A percentile compares a stretch with the other conserved stretches of the same genome.
Conservation (phyloP, 2,888 invertebrate genomes). For the Eudasyphora cyanicolor region DNA sequence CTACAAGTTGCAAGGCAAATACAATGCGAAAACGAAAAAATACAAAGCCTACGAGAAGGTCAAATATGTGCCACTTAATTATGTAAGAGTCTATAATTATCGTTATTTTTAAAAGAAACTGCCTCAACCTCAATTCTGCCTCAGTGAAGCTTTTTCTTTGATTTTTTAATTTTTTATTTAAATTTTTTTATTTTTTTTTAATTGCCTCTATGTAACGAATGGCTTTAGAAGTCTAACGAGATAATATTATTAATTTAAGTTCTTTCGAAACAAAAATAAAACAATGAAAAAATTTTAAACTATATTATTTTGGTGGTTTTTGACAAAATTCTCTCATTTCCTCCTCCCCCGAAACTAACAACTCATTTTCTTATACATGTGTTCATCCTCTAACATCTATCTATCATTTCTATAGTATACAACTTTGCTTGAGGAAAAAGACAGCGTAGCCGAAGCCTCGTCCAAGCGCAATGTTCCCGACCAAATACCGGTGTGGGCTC, state of each 20-base stretch:
- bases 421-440: constrained; percentile 17
- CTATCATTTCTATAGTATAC: constrained; percentile 53
- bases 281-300: constrained; percentile 24
- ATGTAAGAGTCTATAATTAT: constrained; percentile 75
- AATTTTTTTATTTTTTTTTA: constrained; percentile 52
- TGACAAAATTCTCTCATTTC: constrained; percentile 22
- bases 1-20: constrained; percentile 78
- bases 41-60: constrained; percentile 79
- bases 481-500: background rate
- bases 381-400: constrained; percentile 46
- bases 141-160: constrained; percentile 52
- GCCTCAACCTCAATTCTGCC: constrained; percentile 44
- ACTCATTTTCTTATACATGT: constrained; percentile 27
- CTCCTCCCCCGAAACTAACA: background rate
- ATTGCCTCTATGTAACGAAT: background rate
- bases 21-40: constrained; percentile 79
- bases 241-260: constrained; percentile 53
- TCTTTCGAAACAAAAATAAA: constrained; percentile 13
- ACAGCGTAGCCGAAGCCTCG: background rate
- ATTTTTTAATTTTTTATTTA: constrained; percentile 41
- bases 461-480: background rate
- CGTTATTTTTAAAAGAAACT: constrained; percentile 60
- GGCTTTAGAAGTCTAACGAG: constrained; percentile 14
- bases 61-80: constrained; percentile 76
- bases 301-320: constrained; percentile 27